Evolutionary conservation across 2,113 vertebrate genomes (phyloP).

Genomic region (Dryoscopus gambensis): DNA sequence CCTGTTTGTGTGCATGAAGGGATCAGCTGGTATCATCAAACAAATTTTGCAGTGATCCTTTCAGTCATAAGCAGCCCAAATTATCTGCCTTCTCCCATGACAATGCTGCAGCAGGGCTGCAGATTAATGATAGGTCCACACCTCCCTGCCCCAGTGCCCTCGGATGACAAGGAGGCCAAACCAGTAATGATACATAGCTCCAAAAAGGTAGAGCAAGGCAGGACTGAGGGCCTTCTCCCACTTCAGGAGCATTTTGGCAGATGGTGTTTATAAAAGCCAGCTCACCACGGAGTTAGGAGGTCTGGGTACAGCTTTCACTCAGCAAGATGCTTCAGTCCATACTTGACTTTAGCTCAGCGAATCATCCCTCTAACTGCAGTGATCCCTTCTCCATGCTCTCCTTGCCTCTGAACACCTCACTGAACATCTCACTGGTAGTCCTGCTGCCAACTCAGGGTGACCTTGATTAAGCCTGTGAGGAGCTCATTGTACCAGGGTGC

Average conservation of each 20-base stretch:
- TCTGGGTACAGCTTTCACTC: background rate
- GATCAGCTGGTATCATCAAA: background rate
- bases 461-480: background rate
- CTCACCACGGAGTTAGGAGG: background rate
- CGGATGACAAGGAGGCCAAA: background rate
- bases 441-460: background rate
- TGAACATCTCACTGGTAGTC: background rate
- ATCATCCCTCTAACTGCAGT: background rate
- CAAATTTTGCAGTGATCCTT: background rate
- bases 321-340: background rate
- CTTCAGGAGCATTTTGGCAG: background rate
- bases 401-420: background rate
- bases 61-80: background rate
- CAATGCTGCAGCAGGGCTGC: background rate
- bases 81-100: background rate
- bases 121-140: background rate
- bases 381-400: background rate
- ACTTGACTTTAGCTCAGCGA: background rate
- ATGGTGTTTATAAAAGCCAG: background rate
- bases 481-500: constrained; percentile 11
- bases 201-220: background rate
- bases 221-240: background rate
- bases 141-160: background rate
- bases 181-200: background rate
- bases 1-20: background rate